phyloP scores from a whole-genome alignment of 2,888 invertebrate species.

The Torymus tubicola region DNA sequence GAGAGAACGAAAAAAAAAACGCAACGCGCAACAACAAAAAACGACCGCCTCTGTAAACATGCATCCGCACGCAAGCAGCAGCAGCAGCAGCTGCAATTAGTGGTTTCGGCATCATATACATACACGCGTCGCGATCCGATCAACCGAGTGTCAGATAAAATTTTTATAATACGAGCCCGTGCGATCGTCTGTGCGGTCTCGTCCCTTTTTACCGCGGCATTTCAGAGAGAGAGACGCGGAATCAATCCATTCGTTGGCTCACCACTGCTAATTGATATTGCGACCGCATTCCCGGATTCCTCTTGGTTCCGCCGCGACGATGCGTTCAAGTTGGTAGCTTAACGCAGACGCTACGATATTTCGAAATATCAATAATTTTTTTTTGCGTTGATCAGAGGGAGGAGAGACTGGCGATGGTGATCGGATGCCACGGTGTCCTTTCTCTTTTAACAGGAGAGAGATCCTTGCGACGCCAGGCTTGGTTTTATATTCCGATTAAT shows the following conservation, averaged over 20 bases:
- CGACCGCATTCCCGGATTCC: conserved; percentile 37
- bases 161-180: conserved; percentile 48
- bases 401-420: too few species aligned
- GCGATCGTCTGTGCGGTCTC: conserved; percentile 44
- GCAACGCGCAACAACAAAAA: neutral
- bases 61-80: too few species aligned
- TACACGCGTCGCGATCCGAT: conserved; percentile 60
- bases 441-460: too few species aligned
- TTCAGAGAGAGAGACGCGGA: neutral
- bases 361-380: too few species aligned
- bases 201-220: neutral
- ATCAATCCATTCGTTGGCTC: conserved; percentile 36
- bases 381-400: too few species aligned
- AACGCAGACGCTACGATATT: neutral
- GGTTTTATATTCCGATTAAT: too few species aligned
- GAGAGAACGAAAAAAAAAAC: neutral
- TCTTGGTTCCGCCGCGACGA: conserved; percentile 11
- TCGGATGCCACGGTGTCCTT: too few species aligned
- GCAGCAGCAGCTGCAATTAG: conserved; percentile 62
- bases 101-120: conserved; percentile 60
- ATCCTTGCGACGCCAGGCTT: too few species aligned
- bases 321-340: neutral
- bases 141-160: conserved; percentile 50
- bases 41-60: neutral
- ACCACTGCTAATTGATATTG: conserved; percentile 49